Evolutionary conservation across 2,888 invertebrate genomes (phyloP), one percentile per base, ranked within the genome.

Genomic region (Rhogogaster chlorosoma): DNA sequence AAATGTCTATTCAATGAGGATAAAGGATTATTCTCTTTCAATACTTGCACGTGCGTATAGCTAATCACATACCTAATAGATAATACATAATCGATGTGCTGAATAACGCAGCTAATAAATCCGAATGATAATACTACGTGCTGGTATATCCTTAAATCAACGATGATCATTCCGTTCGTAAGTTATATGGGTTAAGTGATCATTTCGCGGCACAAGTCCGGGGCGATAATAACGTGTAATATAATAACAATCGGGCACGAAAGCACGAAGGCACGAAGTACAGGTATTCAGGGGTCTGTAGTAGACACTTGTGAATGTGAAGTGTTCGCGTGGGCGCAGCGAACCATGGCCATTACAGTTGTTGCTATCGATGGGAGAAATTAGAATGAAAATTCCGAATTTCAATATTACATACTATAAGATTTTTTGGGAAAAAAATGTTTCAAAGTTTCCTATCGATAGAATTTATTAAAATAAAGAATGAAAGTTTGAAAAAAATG

Each of bases 261-360:
- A 67, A 7, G 67, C 18, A 67, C 32, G 67, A 67, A 67, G 26
- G 67, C 67, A 32, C 67, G 64, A 64, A 26, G 26, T 15, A 7
- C 67, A 29, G 75, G 26, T n/a, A 45, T 53, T 53, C 53, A 53
- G 53, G n/a, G 53, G n/a, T n/a, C n/a, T 53, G 53, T 2, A 42
- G 42, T 42, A 42, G 12, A 18, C 32, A 67, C 89, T 88, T 88
- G 88, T 88, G 90, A 91, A 90, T 89, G 89, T 87, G 86, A 87
- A 86, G 86, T 86, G 89, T 87, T 90, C 90, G 91, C 90, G 89
- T 89, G 89, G 89, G 88, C 88, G 89, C 90, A 91, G 91, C 91
- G 91, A 91, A 88, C 88, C 91, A 90, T 91, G 83, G 87, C 90
- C 87, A 22, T 57, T 26, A n/a, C 15, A 77, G 49, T 77, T 10